Evolutionary conservation across 64 coral and sea anemone genomes (phyloP).

Genomic region (Montipora cactus): DNA sequence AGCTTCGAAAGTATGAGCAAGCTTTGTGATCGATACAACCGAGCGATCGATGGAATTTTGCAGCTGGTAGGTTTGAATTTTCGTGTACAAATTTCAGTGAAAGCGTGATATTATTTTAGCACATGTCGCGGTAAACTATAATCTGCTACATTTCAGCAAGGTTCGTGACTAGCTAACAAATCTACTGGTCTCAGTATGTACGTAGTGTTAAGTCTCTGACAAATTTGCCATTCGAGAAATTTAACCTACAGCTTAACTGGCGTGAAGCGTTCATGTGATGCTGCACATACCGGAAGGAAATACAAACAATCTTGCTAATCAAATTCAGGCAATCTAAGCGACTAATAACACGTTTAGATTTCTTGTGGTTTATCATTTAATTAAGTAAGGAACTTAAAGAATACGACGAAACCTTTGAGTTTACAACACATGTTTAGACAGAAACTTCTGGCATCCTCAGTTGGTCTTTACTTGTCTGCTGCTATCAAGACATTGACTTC

Average conservation of each 20-base stretch:
- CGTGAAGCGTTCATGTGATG: neutral
- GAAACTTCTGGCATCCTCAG: no score
- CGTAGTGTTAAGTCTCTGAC: neutral
- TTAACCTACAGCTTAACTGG: neutral
- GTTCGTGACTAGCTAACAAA: neutral
- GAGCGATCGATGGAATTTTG: conserved; percentile 97
- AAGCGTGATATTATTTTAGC: neutral
- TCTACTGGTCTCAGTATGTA: neutral
- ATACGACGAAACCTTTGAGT: no score
- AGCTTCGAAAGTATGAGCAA: conserved; percentile 98
- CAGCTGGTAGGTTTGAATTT: conserved; percentile 76
- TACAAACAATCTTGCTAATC: conserved; percentile 24
- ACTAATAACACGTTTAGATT: neutral
- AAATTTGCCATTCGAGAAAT: neutral
- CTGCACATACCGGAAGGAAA: conserved; percentile 42
- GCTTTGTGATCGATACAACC: conserved; percentile 94
- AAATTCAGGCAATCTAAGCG: neutral
- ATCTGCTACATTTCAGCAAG: neutral
- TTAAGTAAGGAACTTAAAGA: no score
- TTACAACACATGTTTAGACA: no score
- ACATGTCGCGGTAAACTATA: conserved; percentile 10
- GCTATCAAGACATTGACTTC: no score
- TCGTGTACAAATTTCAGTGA: conserved; percentile 1
- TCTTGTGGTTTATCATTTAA: neutral
- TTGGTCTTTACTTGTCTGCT: no score